Conservation (phyloP, 53 echinoderm and acorn worm genomes). For the Zoroaster sp. region DNA sequence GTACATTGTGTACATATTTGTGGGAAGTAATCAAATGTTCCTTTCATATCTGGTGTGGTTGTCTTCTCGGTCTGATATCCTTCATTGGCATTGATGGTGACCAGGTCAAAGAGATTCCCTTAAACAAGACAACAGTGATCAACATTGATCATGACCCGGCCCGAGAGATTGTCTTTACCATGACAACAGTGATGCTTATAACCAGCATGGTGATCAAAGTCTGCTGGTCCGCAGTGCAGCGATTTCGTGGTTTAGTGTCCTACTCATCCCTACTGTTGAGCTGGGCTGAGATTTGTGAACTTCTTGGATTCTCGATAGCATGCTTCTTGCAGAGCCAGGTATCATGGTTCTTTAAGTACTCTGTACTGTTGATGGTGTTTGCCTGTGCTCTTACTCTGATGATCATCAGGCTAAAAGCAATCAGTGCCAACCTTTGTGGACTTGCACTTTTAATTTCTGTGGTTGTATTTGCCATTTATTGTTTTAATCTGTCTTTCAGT, state of each 20-base stretch:
- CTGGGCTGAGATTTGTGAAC: conserved; percentile 75
- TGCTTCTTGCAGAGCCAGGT: conserved; percentile 68
- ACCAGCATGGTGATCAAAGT: conserved; percentile 73
- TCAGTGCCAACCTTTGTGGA: conserved; percentile 30
- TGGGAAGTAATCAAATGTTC: too few relatives aligned
- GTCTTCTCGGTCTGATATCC: conserved; percentile 86
- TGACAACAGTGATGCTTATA: conserved; percentile 66
- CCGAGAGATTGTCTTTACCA: conserved; percentile 27
- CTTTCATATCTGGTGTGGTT: conserved; percentile 88
- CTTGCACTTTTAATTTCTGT: conserved; percentile 46
- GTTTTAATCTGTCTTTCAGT: conserved; percentile 58
- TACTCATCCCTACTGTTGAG: conserved; percentile 66
- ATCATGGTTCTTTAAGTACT: not conserved
- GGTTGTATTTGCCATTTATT: conserved; percentile 47
- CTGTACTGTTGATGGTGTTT: conserved; percentile 77
- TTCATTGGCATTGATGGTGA: conserved; percentile 27
- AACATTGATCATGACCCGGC: too few relatives aligned
- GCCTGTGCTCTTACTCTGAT: conserved; percentile 61
- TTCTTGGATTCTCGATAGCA: conserved; percentile 80
- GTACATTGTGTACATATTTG: too few relatives aligned
- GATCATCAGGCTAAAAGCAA: conserved; percentile 67
- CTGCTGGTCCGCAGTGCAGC: conserved; percentile 67
- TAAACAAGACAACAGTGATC: too few relatives aligned
- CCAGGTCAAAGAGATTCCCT: conserved; percentile 30
- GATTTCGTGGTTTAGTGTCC: conserved; percentile 55